Evolutionary conservation across 2,797 vertebrate species (phyloP), one percentile per base, ranked within the genome.

Genomic region (Epinephelus coioides): DNA sequence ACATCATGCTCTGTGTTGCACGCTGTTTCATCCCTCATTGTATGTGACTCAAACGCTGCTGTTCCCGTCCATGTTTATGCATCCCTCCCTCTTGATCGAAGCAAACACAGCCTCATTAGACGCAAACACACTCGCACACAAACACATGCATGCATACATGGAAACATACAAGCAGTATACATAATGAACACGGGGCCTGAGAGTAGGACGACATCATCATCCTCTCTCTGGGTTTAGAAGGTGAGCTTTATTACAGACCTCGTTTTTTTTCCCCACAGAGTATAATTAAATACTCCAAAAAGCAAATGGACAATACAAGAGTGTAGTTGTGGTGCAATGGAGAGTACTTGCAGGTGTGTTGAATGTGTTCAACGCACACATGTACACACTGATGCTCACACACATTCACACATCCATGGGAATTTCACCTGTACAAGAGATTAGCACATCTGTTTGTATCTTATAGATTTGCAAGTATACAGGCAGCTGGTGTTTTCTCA

Each of bases 61-160:
- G 76, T 90, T 91, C 85, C 81, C 73, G 50, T 88, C 79, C 82
- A 34, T 87, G 88, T 94, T 92, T 87, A 83, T 89, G 85, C 85
- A 87, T 81, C 76, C 87, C 75, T 82, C 71, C 64, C 72, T 72
- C 78, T 73, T 84, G 79, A 88, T 90, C 83, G 81, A 91, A 93
- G 92, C 85, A 93, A 93, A 91, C 89, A 90, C 90, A 90, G 89
- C 94, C 89, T 95, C 94, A 95, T 96, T 97, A 97, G 94, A 92
- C 49, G 43, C 69, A 56, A 66, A 80, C 79, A 64, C 63, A 67
- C 56, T 30, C 38, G 40, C 76, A 59, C 62, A 23, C 59, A 73
- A 68, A 79, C 75, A 73, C 76, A 74, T 47, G 34, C 68, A 69
- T 46, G 21, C 68, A 82, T 73, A 23, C 73, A 79, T 34, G 51